These are phyloP conservation scores for Turritopsis dohrnii DNA, from an alignment of 30 jellyfish, hydroid and myxozoan genomes.

Conservation along the genomic window DNA sequence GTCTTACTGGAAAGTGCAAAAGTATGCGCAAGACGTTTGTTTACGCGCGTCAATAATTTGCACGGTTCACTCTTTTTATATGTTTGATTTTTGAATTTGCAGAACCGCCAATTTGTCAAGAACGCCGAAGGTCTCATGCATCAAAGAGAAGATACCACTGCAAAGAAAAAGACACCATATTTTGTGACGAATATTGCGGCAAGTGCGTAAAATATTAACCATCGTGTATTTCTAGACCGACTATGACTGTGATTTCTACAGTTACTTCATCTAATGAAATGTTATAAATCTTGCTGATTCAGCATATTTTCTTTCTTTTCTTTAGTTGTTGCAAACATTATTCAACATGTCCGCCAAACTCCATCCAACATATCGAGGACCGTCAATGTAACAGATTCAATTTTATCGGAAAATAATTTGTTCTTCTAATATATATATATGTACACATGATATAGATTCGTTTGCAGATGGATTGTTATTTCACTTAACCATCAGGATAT, in stretches of 20 bases:
- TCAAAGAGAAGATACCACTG: neutral
- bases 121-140: neutral
- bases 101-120: neutral
- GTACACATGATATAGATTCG: neutral
- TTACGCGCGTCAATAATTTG: too few species aligned
- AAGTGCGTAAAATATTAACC: slow-evolving; percentile 23
- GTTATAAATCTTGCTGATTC: too few species aligned
- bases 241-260: too few species aligned
- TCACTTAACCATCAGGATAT: too few species aligned
- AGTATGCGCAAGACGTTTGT: too few species aligned
- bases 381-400: neutral
- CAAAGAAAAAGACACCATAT: slow-evolving; percentile 26
- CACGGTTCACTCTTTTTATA: too few species aligned
- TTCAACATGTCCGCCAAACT: slow-evolving; percentile 43
- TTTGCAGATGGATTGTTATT: neutral
- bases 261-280: too few species aligned
- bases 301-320: neutral
- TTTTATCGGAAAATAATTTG: neutral
- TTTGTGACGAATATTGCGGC: slow-evolving; percentile 39
- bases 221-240: too few species aligned
- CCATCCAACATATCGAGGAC: neutral
- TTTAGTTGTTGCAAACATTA: slow-evolving; percentile 38
- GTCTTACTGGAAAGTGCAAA: neutral
- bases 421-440: too few species aligned
- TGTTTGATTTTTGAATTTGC: neutral